These are phyloP conservation scores for Mesaphorura yosii DNA, from an alignment of 1,140 invertebrate genomes.

Conservation along the genomic window DNA sequence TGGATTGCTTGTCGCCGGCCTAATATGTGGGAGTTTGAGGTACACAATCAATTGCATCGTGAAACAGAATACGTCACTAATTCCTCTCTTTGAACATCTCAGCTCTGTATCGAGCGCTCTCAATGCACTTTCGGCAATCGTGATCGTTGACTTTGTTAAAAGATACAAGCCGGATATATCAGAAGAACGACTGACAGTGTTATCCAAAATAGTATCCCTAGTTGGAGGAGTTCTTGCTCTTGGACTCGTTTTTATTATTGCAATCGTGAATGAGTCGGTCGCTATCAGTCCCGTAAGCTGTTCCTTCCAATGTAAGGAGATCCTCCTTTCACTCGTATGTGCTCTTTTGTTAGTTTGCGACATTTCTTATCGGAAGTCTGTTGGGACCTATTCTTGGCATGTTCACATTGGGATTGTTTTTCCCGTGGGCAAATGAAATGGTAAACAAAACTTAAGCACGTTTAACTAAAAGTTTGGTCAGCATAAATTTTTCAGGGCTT, in stretches of 20 bases:
- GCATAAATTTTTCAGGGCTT: conserved; percentile 2
- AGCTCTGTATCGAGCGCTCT: conserved; percentile 23
- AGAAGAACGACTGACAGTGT: not conserved
- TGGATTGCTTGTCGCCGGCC: conserved; percentile 66
- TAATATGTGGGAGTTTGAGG: conserved; percentile 59
- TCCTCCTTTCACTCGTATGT: no score
- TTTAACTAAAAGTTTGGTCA: not conserved
- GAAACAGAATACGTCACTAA: not conserved
- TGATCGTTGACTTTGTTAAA: conserved; percentile 22
- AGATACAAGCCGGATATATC: conserved; percentile 1
- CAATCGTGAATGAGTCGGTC: conserved; percentile 23
- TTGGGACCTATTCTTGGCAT: conserved; percentile 60
- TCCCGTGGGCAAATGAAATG: conserved; percentile 55
- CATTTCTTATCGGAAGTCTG: conserved; percentile 23
- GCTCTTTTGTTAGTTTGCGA: conserved; percentile 3
- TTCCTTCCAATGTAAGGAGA: no score
- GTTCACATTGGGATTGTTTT: conserved; percentile 64
- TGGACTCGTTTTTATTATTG: conserved; percentile 17
- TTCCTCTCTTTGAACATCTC: no score
- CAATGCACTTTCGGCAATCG: conserved; percentile 20
- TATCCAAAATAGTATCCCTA: conserved; percentile 14
- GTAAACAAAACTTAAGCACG: conserved; percentile 37
- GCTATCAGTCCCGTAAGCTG: conserved; percentile 26
- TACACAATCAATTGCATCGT: conserved; percentile 30
- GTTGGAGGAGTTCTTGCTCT: conserved; percentile 13